phyloP scores from a whole-genome alignment of 2,113 vertebrate species.

The Rhynchomys soricoides region DNA sequence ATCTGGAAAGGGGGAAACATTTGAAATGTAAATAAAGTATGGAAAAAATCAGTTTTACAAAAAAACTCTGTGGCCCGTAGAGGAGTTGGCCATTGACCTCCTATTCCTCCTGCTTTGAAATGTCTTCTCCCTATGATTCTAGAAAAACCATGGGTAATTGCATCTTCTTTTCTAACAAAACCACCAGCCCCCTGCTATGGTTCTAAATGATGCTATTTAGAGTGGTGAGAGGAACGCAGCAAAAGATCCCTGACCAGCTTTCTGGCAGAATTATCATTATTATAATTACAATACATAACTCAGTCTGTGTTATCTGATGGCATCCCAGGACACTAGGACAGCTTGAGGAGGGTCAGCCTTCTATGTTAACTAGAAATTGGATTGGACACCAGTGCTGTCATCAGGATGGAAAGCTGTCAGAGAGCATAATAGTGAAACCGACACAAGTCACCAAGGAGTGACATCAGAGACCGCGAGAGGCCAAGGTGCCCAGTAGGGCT shows the following conservation, averaged over 20 bases:
- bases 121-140: slow-evolving; percentile 30
- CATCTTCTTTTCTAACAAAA: slow-evolving; percentile 41
- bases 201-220: slow-evolving; percentile 45
- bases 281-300: slow-evolving; percentile 55
- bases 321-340: slow-evolving; percentile 58
- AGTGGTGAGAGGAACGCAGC: slow-evolving; percentile 29
- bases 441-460: neutral
- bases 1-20: too few relatives aligned
- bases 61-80: neutral
- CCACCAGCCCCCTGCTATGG: neutral
- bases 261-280: slow-evolving; percentile 51
- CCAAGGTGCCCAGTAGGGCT: neutral
- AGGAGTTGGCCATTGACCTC: neutral
- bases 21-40: too few relatives aligned
- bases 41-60: neutral
- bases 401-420: slow-evolving; percentile 66
- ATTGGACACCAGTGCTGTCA: slow-evolving; percentile 22
- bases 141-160: slow-evolving; percentile 12
- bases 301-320: neutral
- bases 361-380: slow-evolving; percentile 64
- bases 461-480: neutral
- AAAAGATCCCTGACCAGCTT: slow-evolving; percentile 62
- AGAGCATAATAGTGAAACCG: neutral
- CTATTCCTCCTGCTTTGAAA: neutral
- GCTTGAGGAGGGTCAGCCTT: slow-evolving; percentile 47